Base-by-base conservation (phyloP, 2,888 invertebrate species). In the Drosophila kambysellisi region DNA sequence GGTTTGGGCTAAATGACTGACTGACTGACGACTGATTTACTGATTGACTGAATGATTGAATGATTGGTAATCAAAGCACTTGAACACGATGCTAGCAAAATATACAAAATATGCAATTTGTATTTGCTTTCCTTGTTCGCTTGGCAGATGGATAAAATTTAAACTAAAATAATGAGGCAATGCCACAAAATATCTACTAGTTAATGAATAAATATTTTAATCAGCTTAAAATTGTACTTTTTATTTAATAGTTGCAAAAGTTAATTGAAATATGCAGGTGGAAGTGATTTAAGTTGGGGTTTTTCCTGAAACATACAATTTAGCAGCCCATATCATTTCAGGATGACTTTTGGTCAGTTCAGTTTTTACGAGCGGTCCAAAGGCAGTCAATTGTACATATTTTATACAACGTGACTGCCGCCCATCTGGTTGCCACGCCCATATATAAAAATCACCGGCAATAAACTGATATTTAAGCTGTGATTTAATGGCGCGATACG, bases 401-500 rank as follows among this genome's bases (percentile, higher is more conserved):
- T 79, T 64, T 65, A 72, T 78, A 48, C 43, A 62, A 48, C 17
- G 33, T 35, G 25, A 30, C 25, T 61, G 63, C 20, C 33, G 48
- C 43, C 46, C 17, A 43, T 50, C 32, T 33, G 17, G 30, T 4
- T n/a, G 56, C 41, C 69, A 75, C 69, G 62, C 75, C 62, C 53
- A 43, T 29, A 33, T 46, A 58, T 68, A 68, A 78, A 80, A 80
- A 78, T 80, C 76, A 79, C 61, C 59, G 67, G 72, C 76, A 68
- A 76, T 78, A 80, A 80, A 78, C 68, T 78, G 81, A 78, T 78
- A 81, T 78, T 78, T 78, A 78, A 78, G 78, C 78, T 72, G 67
- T 80, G 78, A 80, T 78, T 78, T 78, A 80, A 78, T 78, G 72
- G 81, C 72, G 58, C 61, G 76, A 78, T 78, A 78, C 64, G 68